Base-by-base conservation (phyloP, 2,888 invertebrate species). In the Nomada flava region DNA sequence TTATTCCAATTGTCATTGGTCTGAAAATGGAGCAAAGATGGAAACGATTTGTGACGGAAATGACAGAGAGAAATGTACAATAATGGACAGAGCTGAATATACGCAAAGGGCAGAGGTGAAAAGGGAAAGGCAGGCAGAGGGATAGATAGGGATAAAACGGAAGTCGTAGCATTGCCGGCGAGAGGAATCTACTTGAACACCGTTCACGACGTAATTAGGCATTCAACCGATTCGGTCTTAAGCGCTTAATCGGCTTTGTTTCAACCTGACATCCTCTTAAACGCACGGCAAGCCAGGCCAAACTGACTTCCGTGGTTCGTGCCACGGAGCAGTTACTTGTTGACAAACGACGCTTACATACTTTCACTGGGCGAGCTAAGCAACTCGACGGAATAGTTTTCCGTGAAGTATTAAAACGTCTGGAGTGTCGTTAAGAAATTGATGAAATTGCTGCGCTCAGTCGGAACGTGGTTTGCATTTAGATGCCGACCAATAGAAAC, bases 211-310 rank as follows among this genome's bases (percentile, higher is more conserved):
- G 76, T 83, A 86, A 84, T 87, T 86, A 86, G 59, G 70, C 74
- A 82, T 86, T 84, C 83, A 86, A 84, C 84, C 74, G 78, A 82
- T 82, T 86, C 75, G 67, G 57, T 53, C 29, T 81, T 88, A 84
- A 86, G 84, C 75, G 57, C 74, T 88, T 88, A 86, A 88, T 84
- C 86, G 77, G 81, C 86, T 86, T 86, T 84, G 76, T 86, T 88
- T 73, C 78, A 75, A 77, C 75, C 74, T 73, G 77, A 82, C 70
- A 76, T 78, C 75, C 76, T 75, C 76, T 79, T 82, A 83, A 80
- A 81, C 62, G 73, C 73, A 74, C 50, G 64, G 81, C 26, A 76
- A 81, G 60, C 73, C 72, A 67, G 65, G 55, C 67, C 50, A 69
- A 53, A 57, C 75, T 60, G 76, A 76, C 76, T 86, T 84, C 76